Percentiles rank a stretch among this genome's conserved stretches.
Conservation (phyloP, 2,113 vertebrate species). For the Bostrychus sinensis region DNA sequence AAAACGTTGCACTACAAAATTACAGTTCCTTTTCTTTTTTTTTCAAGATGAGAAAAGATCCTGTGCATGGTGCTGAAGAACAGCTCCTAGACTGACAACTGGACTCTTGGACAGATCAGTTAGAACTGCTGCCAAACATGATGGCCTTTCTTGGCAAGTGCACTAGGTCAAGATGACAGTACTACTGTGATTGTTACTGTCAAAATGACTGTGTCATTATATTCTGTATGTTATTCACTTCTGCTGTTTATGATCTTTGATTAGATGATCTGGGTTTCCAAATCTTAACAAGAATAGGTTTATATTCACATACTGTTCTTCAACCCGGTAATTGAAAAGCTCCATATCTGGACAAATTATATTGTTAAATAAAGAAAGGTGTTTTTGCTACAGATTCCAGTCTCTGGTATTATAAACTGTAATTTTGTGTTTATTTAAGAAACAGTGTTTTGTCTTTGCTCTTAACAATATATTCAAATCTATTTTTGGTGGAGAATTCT, state of each 20-base stretch:
- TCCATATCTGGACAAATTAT: no score
- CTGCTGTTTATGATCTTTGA: constrained; percentile 45
- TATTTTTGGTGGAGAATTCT: background rate
- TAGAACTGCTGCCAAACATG: background rate
- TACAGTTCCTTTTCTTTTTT: no score
- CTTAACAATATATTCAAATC: background rate
- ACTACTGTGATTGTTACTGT: background rate
- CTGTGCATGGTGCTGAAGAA: constrained; percentile 68
- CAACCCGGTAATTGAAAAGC: no score
- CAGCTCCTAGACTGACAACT: constrained; percentile 53
- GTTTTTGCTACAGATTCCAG: background rate
- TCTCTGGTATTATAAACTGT: background rate
- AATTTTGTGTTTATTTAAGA: background rate
- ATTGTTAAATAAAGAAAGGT: background rate
- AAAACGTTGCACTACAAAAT: no score
- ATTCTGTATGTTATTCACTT: constrained; percentile 48
- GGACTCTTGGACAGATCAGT: constrained; percentile 1
- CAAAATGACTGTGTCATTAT: background rate
- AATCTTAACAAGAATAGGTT: constrained; percentile 31
- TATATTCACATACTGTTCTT: no score
- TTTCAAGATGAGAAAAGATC: background rate
- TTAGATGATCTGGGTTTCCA: constrained; percentile 38
- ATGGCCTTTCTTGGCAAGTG: background rate
- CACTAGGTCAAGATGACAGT: background rate
- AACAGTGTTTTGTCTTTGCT: background rate